These are phyloP conservation scores for Naja naja DNA, from an alignment of 2,113 vertebrate species.

Conservation along the genomic window DNA sequence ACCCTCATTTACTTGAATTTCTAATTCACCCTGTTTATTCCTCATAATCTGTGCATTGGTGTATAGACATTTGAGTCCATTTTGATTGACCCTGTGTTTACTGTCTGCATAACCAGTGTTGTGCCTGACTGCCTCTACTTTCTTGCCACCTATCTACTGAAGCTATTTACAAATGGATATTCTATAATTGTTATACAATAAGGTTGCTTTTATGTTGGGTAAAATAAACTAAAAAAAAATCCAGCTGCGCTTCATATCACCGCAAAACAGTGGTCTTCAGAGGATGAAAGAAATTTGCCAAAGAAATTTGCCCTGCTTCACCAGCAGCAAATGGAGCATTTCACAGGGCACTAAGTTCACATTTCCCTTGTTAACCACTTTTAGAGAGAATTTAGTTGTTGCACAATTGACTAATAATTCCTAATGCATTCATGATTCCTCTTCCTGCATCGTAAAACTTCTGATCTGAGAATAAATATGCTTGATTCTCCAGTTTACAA, in stretches of 20 bases:
- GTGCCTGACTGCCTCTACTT: too few species aligned
- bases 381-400: neutral
- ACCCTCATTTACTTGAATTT: too few species aligned
- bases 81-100: too few species aligned
- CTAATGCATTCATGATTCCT: neutral
- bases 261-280: neutral
- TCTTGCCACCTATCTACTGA: neutral
- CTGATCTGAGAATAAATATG: neutral
- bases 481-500: neutral
- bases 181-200: neutral
- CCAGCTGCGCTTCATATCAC: neutral
- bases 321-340: neutral
- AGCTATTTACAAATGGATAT: neutral
- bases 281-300: neutral
- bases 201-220: neutral
- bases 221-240: neutral
- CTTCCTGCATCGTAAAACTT: neutral
- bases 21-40: too few species aligned
- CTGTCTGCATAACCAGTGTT: too few species aligned
- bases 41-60: too few species aligned
- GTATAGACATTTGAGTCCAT: too few species aligned
- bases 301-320: neutral
- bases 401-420: neutral
- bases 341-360: neutral
- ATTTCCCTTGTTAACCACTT: neutral